Evolutionary conservation across 1,140 invertebrate species (phyloP), one percentile per base, ranked within the genome.

Genomic region (Drosophila nannoptera): DNA sequence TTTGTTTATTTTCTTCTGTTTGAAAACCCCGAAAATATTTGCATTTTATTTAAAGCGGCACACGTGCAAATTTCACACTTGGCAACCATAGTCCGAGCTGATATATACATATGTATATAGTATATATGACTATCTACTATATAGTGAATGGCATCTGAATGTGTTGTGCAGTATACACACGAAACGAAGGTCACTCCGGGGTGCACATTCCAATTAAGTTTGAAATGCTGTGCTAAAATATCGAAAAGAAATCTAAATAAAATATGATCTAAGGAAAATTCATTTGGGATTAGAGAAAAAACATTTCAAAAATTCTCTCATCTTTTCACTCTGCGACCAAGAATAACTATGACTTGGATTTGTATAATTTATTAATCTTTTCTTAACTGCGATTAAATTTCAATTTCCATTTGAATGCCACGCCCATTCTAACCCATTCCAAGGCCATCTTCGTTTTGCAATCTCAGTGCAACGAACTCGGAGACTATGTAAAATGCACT

Each of bases 381-480:
- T 22, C 1, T 38, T 38, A 22, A 22, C 22, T 22, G 1, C 22
- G 1, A 45, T 29, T 16, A 12, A 9, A 0, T 32, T 55, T 55
- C 16, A 5, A 2, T 7, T 29, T 50, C 38, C 55, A 65, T 12
- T 45, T 52, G 5, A 58, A 7, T 36, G 4, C n/a, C 11, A 42
- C 11, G 32, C 35, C 16, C 2, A 9, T n/a, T 29, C 14, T 36
- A 55, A 55, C 35, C 16, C 2, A 9, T n/a, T 29, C 14, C 53
- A 55, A 55, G 53, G 53, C 16, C 32, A 49, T 36, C 35, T 36
- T 55, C 49, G 5, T 42, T 33, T 43, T 43, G 12, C 22, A 32
- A 35, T 40, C 16, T 9, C 31, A 45, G 78, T 82, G 78, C 78
- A 83, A 78, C 75, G 75, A 83, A 83, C 80, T 83, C 60, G 36